Conservation (phyloP, 2,888 invertebrate genomes). For the Torymus tubicola region DNA sequence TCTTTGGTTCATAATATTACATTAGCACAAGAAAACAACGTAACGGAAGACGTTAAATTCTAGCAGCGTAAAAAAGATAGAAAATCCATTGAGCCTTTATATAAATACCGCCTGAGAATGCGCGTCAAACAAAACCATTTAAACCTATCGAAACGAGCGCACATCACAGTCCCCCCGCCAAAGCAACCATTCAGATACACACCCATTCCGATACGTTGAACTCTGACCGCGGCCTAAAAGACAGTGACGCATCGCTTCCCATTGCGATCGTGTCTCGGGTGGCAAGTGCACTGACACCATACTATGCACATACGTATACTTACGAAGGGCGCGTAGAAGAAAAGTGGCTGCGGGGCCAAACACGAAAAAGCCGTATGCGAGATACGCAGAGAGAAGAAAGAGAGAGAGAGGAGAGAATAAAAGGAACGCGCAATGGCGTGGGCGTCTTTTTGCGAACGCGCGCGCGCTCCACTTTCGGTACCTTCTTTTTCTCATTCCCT, state of each 20-base stretch:
- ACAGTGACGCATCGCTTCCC: conserved; percentile 48
- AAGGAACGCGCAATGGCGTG: conserved; percentile 37
- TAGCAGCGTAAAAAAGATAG: too few species aligned
- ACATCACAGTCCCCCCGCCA: too few species aligned
- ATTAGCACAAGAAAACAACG: too few species aligned
- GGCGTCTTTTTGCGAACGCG: conserved; percentile 51
- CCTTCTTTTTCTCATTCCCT: conserved; percentile 50
- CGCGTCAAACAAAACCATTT: neutral
- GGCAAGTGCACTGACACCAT: conserved; percentile 21
- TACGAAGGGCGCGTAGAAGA: conserved; percentile 1
- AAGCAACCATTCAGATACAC: too few species aligned
- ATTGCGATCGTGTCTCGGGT: neutral
- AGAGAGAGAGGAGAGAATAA: conserved; percentile 11
- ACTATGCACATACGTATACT: too few species aligned
- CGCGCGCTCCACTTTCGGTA: conserved; percentile 28
- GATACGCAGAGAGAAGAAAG: too few species aligned
- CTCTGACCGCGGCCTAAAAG: conserved; percentile 27
- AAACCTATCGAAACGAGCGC: too few species aligned
- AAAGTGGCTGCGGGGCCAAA: conserved; percentile 6
- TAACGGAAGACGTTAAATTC: too few species aligned
- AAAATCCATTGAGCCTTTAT: neutral
- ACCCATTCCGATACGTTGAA: conserved; percentile 36
- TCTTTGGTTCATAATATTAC: too few species aligned
- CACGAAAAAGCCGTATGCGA: neutral
- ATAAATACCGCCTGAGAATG: conserved; percentile 9